Conservation (phyloP, 2,113 vertebrate species). For the Periophthalmodon schlosseri region DNA sequence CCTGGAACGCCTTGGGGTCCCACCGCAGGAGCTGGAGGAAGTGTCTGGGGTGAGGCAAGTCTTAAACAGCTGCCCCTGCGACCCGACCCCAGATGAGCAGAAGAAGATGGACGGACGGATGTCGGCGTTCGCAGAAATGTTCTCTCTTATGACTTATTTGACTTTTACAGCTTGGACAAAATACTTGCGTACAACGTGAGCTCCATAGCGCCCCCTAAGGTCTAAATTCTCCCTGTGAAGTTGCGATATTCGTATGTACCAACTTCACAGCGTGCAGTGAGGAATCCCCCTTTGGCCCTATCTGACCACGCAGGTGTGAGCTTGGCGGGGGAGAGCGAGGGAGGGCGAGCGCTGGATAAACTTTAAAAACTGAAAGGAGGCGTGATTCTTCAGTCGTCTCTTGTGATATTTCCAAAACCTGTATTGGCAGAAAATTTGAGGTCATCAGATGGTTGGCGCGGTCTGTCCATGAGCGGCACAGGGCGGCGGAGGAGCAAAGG, state of each 20-base stretch:
- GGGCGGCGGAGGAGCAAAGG: slow-evolving; percentile 34
- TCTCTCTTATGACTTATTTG: background rate
- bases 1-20: no score
- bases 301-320: slow-evolving; percentile 45
- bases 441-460: slow-evolving; percentile 54
- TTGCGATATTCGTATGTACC: slow-evolving; percentile 52
- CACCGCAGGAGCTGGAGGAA: no score
- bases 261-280: slow-evolving; percentile 33
- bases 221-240: slow-evolving; percentile 40
- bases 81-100: no score
- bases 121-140: slow-evolving; percentile 15
- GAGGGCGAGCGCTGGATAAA: slow-evolving; percentile 45
- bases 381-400: slow-evolving; percentile 45
- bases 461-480: slow-evolving; percentile 35
- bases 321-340: slow-evolving; percentile 38
- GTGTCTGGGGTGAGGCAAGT: no score
- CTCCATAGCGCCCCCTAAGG: slow-evolving; percentile 22
- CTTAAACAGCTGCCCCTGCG: no score
- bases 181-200: slow-evolving; percentile 43
- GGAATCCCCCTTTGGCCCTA: slow-evolving; percentile 49
- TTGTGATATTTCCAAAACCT: slow-evolving; percentile 36
- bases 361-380: slow-evolving; percentile 24
- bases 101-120: no score
- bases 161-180: slow-evolving; percentile 31
- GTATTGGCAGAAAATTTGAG: slow-evolving; percentile 59